These are phyloP conservation scores for Odontamblyopus lacepedii DNA, from an alignment of 2,797 vertebrate species.

Conservation along the genomic window DNA sequence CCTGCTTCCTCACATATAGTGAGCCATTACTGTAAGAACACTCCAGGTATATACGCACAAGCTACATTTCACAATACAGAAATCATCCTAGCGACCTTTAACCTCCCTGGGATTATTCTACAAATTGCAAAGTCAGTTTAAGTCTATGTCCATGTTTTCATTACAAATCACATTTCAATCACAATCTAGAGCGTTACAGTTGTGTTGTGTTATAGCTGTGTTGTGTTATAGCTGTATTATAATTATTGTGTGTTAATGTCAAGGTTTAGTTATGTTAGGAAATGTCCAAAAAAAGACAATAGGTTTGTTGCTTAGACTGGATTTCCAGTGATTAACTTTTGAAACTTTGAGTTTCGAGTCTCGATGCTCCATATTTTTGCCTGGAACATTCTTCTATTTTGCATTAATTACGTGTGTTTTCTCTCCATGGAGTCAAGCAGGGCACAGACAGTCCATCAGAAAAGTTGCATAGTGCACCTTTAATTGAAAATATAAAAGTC, in stretches of 20 bases:
- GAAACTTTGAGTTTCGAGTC: background rate
- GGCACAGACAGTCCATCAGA: background rate
- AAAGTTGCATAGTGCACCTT: background rate
- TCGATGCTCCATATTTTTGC: background rate
- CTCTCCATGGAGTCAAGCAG: background rate
- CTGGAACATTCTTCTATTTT: too few relatives aligned
- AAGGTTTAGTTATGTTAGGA: too few relatives aligned
- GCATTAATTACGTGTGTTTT: background rate
- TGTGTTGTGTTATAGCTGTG: too few relatives aligned
- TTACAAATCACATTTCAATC: background rate
- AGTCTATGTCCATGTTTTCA: background rate
- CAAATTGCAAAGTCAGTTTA: too few relatives aligned
- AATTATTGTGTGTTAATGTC: too few relatives aligned
- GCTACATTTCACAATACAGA: background rate
- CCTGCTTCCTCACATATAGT: slow-evolving; percentile 32
- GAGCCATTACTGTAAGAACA: slow-evolving; percentile 38
- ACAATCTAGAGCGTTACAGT: too few relatives aligned
- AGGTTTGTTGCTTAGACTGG: background rate
- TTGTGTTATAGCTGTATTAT: too few relatives aligned
- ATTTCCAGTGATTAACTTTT: background rate
- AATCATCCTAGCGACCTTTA: background rate
- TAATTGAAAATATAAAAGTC: background rate
- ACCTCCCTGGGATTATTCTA: background rate
- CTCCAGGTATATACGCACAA: slow-evolving; percentile 7
- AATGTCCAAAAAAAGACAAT: background rate